Percentiles rank a stretch among this genome's conserved stretches.
These are phyloP conservation scores for Eurystomus gularis DNA, from an alignment of 2,113 vertebrate genomes.

Conservation along the genomic window DNA sequence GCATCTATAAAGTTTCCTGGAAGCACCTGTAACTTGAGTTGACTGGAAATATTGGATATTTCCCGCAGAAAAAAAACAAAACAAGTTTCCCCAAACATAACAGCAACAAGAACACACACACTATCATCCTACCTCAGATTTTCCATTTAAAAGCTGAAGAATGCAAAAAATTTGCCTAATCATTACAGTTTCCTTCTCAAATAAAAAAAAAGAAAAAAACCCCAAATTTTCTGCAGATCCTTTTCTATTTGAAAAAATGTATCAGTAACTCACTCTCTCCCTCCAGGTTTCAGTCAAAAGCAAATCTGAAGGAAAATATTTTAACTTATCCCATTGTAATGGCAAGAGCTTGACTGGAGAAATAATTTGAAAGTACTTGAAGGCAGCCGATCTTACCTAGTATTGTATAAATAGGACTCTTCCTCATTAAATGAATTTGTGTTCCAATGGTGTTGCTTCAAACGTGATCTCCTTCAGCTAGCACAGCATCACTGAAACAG, in stretches of 20 bases:
- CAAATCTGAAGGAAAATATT: neutral
- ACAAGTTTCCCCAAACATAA: neutral
- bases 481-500: neutral
- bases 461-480: neutral
- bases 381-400: neutral
- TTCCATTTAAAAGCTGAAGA: neutral
- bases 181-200: neutral
- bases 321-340: neutral
- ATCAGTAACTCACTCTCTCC: neutral
- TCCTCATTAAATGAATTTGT: neutral
- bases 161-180: neutral
- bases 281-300: neutral
- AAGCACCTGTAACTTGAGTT: neutral
- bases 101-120: neutral
- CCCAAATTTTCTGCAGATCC: neutral
- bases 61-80: slow-evolving; percentile 8
- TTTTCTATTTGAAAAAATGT: neutral
- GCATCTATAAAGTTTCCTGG: neutral
- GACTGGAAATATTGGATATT: neutral
- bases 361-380: neutral
- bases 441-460: neutral
- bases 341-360: neutral
- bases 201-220: neutral
- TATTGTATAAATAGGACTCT: neutral
- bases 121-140: neutral